Evolutionary conservation across 1,140 invertebrate genomes (phyloP).

Genomic region (Dendroctonus ponderosae): DNA sequence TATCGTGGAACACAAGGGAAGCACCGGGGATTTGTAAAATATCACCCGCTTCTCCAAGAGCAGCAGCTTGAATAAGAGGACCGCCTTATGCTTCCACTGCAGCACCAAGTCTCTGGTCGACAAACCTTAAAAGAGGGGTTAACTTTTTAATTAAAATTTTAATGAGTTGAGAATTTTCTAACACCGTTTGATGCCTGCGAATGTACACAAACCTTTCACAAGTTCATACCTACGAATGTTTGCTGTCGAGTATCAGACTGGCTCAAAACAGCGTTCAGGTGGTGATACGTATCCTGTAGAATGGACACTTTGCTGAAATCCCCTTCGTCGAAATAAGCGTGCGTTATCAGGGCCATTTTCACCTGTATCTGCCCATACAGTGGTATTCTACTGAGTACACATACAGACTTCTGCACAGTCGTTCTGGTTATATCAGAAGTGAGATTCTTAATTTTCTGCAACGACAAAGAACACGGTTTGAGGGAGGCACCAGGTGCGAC

Average conservation of each 20-base stretch:
- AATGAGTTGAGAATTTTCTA: too few relatives aligned
- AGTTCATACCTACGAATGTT: constrained; percentile 72
- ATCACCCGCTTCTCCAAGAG: constrained; percentile 87
- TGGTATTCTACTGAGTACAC: constrained; percentile 84
- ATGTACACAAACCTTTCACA: background rate
- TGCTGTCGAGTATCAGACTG: constrained; percentile 69
- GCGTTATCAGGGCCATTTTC: constrained; percentile 93
- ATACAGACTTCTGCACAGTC: constrained; percentile 92
- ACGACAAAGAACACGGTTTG: constrained; percentile 32
- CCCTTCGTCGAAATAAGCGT: constrained; percentile 94
- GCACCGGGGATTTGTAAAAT: constrained; percentile 91
- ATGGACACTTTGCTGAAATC: constrained; percentile 90
- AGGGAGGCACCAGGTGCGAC: background rate
- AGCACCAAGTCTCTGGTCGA: constrained; percentile 78
- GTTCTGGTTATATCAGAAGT: constrained; percentile 97
- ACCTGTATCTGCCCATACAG: constrained; percentile 91
- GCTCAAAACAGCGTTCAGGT: constrained; percentile 83
- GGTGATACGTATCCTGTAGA: constrained; percentile 88
- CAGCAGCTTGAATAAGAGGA: constrained; percentile 91
- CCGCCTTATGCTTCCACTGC: constrained; percentile 87
- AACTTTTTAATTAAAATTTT: too few relatives aligned
- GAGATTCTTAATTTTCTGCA: constrained; percentile 84
- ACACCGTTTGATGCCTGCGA: too few relatives aligned
- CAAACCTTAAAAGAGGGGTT: constrained; percentile 61
- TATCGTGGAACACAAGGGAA: constrained; percentile 81